phyloP scores from a whole-genome alignment of 2,113 vertebrate genomes.

The Sylvia atricapilla region DNA sequence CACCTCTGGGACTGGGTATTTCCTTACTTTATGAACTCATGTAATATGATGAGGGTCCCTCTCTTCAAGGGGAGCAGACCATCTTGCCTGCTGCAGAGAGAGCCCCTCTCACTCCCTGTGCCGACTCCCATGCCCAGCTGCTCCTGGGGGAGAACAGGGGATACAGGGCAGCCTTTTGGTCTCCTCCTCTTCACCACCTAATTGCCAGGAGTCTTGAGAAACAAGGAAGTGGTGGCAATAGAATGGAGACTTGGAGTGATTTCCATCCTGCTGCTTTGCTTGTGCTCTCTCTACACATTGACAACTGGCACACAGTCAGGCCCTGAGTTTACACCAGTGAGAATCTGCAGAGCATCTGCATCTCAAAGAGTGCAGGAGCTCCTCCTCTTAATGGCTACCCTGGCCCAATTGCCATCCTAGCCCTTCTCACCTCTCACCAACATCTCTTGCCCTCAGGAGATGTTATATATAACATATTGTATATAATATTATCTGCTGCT shows the following conservation, averaged over 20 bases:
- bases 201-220: not conserved
- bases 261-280: not conserved
- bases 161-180: not conserved
- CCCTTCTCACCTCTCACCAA: not conserved
- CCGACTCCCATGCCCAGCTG: not conserved
- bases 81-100: not conserved
- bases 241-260: not conserved
- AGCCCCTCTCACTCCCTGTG: not conserved
- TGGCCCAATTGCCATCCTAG: not conserved
- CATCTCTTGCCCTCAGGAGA: not conserved
- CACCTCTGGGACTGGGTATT: not conserved
- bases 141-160: not conserved
- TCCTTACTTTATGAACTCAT: not conserved
- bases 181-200: not conserved
- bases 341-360: not conserved
- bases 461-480: not conserved
- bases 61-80: not conserved
- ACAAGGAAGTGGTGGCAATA: not conserved
- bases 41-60: not conserved
- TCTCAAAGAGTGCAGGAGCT: not conserved
- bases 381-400: not conserved
- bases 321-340: too few relatives aligned
- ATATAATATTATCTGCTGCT: not conserved
- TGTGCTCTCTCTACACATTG: not conserved
- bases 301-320: rapidly evolving